phyloP scores from a whole-genome alignment of 2,797 vertebrate species.

The Lates japonicus region DNA sequence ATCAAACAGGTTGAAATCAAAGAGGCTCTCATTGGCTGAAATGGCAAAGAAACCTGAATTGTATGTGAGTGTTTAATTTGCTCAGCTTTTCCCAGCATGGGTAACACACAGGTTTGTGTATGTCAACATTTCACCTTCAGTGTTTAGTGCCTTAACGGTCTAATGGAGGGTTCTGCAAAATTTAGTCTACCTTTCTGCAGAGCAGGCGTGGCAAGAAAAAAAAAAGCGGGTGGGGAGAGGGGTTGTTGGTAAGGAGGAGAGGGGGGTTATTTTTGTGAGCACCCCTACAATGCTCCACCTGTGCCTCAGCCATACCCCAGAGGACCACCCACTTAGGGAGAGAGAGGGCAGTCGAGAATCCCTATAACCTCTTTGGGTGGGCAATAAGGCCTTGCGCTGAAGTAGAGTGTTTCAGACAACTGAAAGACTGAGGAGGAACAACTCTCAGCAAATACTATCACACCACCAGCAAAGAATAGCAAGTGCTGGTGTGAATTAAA shows the following conservation, averaged over 20 bases:
- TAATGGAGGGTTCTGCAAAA: constrained; percentile 80
- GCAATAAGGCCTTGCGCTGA: constrained; percentile 87
- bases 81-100: constrained; percentile 41
- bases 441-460: constrained; percentile 78
- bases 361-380: constrained; percentile 91
- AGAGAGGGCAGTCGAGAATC: constrained; percentile 85
- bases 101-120: constrained; percentile 58
- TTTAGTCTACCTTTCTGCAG: constrained; percentile 79
- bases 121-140: constrained; percentile 72
- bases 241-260: constrained; percentile 69
- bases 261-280: constrained; percentile 85
- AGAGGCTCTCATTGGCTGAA: constrained; percentile 16
- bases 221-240: constrained; percentile 52
- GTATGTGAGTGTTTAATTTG: constrained; percentile 38
- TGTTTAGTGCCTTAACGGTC: constrained; percentile 73
- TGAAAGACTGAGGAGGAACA: constrained; percentile 80
- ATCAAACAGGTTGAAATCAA: constrained; percentile 5
- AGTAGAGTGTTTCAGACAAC: constrained; percentile 86
- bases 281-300: constrained; percentile 90
- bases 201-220: constrained; percentile 70
- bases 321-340: constrained; percentile 90
- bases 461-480: constrained; percentile 73
- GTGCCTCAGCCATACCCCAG: constrained; percentile 88
- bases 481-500: constrained; percentile 74
- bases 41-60: constrained; percentile 23